Evolutionary conservation across 2,888 invertebrate species (phyloP), one percentile per base, ranked within the genome.

Genomic region (Brachypterus glaber): DNA sequence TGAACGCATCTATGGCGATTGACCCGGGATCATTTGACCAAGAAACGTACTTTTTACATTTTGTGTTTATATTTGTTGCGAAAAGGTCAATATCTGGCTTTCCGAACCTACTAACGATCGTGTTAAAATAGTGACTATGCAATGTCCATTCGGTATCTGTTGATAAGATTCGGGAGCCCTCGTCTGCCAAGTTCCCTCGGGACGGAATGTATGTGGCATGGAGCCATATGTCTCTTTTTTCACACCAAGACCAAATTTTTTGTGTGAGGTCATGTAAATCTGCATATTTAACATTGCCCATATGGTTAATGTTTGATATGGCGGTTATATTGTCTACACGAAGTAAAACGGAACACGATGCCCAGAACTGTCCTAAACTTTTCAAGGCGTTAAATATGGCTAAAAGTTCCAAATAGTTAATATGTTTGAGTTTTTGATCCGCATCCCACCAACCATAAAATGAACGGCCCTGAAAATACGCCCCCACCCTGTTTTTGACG

Each of bases 41-140:
- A 29, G 44, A 46, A 11, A 46, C 36, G 31, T 38, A 48, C 25
- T 34, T 33, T 8, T 25, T 9, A 31, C 43, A 48, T 40, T 46
- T 48, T 4, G 4, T 13, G 30, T 46, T 46, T 13, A 14, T 33
- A 24, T 30, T 27, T 11, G 39, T 34, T 7, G 45, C 47, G 29
- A 47, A 47, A 21, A 47, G 30, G 27, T 47, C 44, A 8, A 47
- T 40, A n/a, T n/a, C n/a, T n/a, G n/a, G n/a, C n/a, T n/a, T n/a
- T n/a, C n/a, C n/a, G n/a, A n/a, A n/a, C n/a, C 13, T 13, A 7
- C 32, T 16, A 11, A 32, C 15, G 5, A 44, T 47, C 18, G 17
- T 5, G 3, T 12, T 11, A 25, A 43, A 40, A 5, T 11, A 25
- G 13, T 39, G 17, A 14, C 24, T n/a, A 3, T 39, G 14, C 11